These are phyloP conservation scores for Electrophaes corylata DNA, from an alignment of 2,888 invertebrate genomes.

Conservation along the genomic window DNA sequence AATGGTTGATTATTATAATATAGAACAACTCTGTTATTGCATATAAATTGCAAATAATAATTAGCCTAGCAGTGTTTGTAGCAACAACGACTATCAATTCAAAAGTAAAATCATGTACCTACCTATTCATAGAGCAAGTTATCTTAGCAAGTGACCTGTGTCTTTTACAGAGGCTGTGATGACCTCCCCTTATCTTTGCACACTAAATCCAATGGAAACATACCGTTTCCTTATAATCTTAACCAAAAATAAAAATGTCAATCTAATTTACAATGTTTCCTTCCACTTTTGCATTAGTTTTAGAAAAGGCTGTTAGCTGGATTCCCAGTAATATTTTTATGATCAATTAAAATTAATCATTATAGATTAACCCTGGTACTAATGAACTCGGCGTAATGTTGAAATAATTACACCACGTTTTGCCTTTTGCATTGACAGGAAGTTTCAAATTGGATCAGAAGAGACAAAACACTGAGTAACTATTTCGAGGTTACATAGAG, in stretches of 20 bases:
- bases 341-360: not conserved
- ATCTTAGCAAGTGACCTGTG: slow-evolving; percentile 76
- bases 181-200: slow-evolving; percentile 78
- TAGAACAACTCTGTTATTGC: not conserved
- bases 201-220: slow-evolving; percentile 70
- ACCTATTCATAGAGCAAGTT: slow-evolving; percentile 67
- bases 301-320: not conserved
- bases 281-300: not conserved
- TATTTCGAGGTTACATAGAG: no score
- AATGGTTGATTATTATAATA: no score
- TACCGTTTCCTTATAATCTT: slow-evolving; percentile 67
- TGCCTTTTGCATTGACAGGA: no score
- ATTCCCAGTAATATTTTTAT: not conserved
- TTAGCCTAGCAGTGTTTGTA: not conserved
- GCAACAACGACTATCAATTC: slow-evolving; percentile 33
- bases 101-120: slow-evolving; percentile 42
- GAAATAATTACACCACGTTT: no score
- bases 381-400: no score
- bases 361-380: no score
- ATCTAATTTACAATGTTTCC: not conserved
- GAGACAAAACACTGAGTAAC: no score
- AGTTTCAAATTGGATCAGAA: no score
- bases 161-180: slow-evolving; percentile 70
- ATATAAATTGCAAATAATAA: not conserved
- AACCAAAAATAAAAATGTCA: slow-evolving; percentile 14